A percentile compares a stretch with the other conserved stretches of the same genome.
phyloP scores from a whole-genome alignment of 2,797 vertebrate species.

The Mormyrops attenuatus region DNA sequence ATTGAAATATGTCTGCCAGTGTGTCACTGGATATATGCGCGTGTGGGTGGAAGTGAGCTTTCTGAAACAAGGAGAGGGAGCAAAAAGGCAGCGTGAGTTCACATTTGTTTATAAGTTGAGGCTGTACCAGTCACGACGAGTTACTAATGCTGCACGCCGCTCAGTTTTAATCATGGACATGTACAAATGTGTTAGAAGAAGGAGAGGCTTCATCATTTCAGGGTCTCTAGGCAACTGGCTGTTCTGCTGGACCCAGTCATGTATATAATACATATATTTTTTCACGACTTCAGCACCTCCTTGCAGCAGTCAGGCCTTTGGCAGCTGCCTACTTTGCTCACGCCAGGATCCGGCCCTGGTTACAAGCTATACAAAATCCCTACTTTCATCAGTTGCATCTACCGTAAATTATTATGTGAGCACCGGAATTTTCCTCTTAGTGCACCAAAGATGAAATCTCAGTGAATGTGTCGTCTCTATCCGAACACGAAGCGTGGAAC shows the following conservation, averaged over 20 bases:
- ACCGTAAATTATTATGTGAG: background rate
- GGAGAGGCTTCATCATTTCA: background rate
- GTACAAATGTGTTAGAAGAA: background rate
- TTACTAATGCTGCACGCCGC: background rate
- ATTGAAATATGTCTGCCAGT: background rate
- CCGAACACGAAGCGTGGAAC: background rate
- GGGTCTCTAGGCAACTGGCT: background rate
- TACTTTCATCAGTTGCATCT: background rate
- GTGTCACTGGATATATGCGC: background rate
- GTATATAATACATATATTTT: background rate
- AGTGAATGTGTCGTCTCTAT: background rate
- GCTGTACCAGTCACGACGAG: background rate
- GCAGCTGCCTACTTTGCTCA: background rate
- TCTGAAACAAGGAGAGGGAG: background rate
- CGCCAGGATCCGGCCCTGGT: background rate
- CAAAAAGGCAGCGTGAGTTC: background rate
- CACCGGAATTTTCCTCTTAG: background rate
- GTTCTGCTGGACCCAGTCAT: background rate
- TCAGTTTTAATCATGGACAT: background rate
- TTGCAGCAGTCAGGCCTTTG: background rate
- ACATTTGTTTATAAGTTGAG: slow-evolving; percentile 6
- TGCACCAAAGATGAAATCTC: background rate
- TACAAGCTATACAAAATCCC: background rate
- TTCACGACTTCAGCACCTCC: background rate
- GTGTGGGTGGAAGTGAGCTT: slow-evolving; percentile 1